phyloP scores from a whole-genome alignment of 2,888 invertebrate species.

The Eudasyphora cyanicolor region DNA sequence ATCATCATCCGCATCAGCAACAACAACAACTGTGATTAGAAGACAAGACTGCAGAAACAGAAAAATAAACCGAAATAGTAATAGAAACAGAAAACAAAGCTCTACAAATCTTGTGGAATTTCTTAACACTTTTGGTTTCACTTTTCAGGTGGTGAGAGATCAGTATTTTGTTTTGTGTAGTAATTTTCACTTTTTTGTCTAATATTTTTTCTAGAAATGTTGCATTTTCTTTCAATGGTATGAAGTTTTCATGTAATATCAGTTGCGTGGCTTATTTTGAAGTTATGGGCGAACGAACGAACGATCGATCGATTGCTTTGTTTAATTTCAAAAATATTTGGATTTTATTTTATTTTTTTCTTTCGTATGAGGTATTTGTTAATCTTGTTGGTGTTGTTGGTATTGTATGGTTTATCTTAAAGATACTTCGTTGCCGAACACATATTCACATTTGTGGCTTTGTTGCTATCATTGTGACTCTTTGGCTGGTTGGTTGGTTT shows the following conservation, averaged over 20 bases:
- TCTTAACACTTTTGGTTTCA: slow-evolving; percentile 56
- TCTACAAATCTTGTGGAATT: slow-evolving; percentile 23
- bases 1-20: not conserved
- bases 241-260: slow-evolving; percentile 6
- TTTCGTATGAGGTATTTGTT: slow-evolving; percentile 17
- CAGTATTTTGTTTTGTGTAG: not conserved
- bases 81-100: slow-evolving; percentile 7
- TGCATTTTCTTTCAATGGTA: not conserved
- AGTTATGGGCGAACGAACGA: too few relatives aligned
- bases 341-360: slow-evolving; percentile 21
- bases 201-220: not conserved
- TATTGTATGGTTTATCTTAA: not conserved
- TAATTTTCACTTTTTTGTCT: slow-evolving; percentile 25
- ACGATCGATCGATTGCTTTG: slow-evolving; percentile 37
- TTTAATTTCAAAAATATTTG: slow-evolving; percentile 44
- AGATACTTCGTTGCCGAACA: slow-evolving; percentile 12
- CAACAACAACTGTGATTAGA: not conserved
- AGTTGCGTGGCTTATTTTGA: slow-evolving; percentile 40
- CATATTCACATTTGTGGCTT: slow-evolving; percentile 31
- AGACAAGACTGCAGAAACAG: not conserved
- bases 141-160: not conserved
- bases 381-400: slow-evolving; percentile 16
- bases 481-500: slow-evolving; percentile 34
- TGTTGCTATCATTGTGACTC: slow-evolving; percentile 34
- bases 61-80: not conserved